Conservation (phyloP, 2,113 vertebrate species). For the Aplodontia rufa region DNA sequence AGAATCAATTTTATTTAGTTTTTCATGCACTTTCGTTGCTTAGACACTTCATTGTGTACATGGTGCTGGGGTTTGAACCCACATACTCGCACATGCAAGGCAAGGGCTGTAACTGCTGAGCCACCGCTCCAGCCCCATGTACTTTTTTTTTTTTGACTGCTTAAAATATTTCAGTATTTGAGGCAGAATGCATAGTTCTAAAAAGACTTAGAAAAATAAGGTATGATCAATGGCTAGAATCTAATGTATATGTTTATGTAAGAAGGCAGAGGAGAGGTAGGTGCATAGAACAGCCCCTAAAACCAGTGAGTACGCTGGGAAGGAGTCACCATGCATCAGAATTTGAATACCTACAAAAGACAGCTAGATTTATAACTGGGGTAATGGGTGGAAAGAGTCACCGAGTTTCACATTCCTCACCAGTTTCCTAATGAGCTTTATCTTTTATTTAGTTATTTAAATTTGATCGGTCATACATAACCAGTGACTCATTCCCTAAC, state of each 20-base stretch:
- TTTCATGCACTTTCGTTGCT: too few species aligned
- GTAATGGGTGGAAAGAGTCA: not conserved
- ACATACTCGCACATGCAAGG: too few species aligned
- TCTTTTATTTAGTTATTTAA: not conserved
- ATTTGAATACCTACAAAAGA: too few species aligned
- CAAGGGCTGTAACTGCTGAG: too few species aligned
- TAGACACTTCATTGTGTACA: too few species aligned
- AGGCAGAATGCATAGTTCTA: not conserved
- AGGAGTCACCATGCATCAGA: rapidly evolving
- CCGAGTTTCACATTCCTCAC: not conserved
- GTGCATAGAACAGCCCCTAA: rapidly evolving
- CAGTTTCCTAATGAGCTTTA: not conserved
- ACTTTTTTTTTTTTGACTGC: not conserved
- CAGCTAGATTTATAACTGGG: not conserved
- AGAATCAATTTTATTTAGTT: too few species aligned
- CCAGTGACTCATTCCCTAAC: rapidly evolving
- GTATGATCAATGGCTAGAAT: not conserved
- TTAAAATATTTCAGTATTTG: not conserved
- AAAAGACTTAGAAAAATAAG: not conserved
- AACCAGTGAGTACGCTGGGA: rapidly evolving
- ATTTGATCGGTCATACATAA: not conserved
- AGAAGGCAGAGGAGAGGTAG: rapidly evolving
- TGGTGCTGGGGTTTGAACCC: too few species aligned
- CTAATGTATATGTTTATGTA: not conserved
- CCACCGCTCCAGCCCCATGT: too few species aligned